These are phyloP conservation scores for Oscarella lobularis DNA, from an alignment of 37 sponge, comb jelly and placozoan genomes.

Conservation along the genomic window DNA sequence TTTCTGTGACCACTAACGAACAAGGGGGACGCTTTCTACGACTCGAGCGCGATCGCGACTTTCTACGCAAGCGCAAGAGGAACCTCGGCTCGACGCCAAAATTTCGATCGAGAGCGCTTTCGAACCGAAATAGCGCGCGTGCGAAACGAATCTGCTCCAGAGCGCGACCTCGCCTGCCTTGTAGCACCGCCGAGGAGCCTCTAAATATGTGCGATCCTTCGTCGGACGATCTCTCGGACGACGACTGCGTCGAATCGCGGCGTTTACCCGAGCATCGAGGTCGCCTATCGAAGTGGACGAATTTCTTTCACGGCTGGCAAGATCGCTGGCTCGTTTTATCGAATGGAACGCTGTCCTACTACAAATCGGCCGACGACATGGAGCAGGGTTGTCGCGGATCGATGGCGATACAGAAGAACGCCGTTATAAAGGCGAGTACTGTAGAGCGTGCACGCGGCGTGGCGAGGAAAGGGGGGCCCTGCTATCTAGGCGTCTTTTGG, in stretches of 20 bases:
- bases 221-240: slow-evolving; percentile 7
- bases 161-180: too few species aligned
- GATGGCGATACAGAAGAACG: slow-evolving; percentile 12
- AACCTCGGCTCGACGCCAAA: too few species aligned
- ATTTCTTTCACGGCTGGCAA: slow-evolving; percentile 93
- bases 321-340: slow-evolving; percentile 63
- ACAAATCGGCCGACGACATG: slow-evolving; percentile 71
- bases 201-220: background rate
- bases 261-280: slow-evolving; percentile 25
- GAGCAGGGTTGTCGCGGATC: slow-evolving; percentile 83
- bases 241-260: slow-evolving; percentile 5
- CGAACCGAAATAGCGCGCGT: too few species aligned
- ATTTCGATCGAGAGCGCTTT: too few species aligned
- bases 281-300: slow-evolving; percentile 78
- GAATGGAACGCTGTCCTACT: slow-evolving; percentile 70
- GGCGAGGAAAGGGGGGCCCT: too few species aligned
- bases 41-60: too few species aligned
- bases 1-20: too few species aligned
- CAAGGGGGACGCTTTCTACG: too few species aligned
- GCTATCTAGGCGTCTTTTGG: background rate
- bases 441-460: too few species aligned
- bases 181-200: background rate
- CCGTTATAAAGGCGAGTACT: background rate
- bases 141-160: too few species aligned
- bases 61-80: too few species aligned